Evolutionary conservation across 2,797 vertebrate species (phyloP).

Genomic region (Oryzias sinensis): DNA sequence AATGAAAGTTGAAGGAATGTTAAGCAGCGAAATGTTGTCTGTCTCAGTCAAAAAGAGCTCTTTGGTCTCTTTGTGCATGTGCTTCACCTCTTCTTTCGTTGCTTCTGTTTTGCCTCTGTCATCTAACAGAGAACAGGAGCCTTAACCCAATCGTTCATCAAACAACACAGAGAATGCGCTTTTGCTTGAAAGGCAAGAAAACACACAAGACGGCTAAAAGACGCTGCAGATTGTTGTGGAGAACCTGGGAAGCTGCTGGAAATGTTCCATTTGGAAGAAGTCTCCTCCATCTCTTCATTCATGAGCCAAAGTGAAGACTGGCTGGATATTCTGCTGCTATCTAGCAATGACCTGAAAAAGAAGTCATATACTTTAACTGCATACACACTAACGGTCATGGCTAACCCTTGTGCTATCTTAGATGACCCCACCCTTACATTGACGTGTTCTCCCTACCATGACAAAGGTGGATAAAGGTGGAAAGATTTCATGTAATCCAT

Average conservation of each 20-base stretch:
- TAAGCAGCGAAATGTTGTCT: slow-evolving; percentile 78
- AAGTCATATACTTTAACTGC: too few species aligned
- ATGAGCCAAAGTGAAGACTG: slow-evolving; percentile 64
- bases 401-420: too few species aligned
- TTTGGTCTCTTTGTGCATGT: slow-evolving; percentile 72
- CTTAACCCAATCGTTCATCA: background rate
- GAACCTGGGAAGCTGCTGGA: slow-evolving; percentile 73
- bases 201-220: too few species aligned
- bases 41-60: slow-evolving; percentile 80
- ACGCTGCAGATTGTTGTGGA: background rate
- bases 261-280: slow-evolving; percentile 62
- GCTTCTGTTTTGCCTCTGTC: slow-evolving; percentile 58
- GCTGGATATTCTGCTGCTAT: slow-evolving; percentile 77
- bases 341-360: slow-evolving; percentile 74
- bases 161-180: too few species aligned
- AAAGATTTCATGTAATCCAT: too few species aligned
- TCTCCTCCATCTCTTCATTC: slow-evolving; percentile 75
- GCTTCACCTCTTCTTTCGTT: slow-evolving; percentile 66
- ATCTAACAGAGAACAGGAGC: slow-evolving; percentile 62
- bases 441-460: too few species aligned
- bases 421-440: too few species aligned
- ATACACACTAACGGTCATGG: too few species aligned
- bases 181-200: too few species aligned
- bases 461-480: too few species aligned
- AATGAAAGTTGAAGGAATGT: slow-evolving; percentile 72